Percentiles rank a stretch among this genome's conserved stretches.
Evolutionary conservation across 2,797 vertebrate species (phyloP).

Genomic region (Acestrorhynchus altus): DNA sequence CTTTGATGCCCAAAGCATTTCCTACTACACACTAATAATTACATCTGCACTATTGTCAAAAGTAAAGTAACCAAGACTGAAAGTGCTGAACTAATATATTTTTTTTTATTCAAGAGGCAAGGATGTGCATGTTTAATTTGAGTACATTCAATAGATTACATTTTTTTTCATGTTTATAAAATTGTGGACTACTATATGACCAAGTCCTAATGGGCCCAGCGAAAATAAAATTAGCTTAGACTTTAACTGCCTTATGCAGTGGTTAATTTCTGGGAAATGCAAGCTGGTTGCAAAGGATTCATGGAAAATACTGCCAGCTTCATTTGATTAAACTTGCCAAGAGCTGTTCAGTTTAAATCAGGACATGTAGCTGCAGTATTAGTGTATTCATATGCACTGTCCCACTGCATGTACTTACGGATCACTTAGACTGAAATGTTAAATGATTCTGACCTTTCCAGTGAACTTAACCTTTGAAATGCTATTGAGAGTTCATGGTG

Average conservation of each 20-base stretch:
- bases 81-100: too few relatives aligned
- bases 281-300: slow-evolving; percentile 20
- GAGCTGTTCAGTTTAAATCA: slow-evolving; percentile 5
- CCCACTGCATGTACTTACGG: slow-evolving; percentile 60
- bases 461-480: slow-evolving; percentile 78
- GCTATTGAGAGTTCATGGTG: slow-evolving; percentile 68
- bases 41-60: too few relatives aligned
- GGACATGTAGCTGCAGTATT: slow-evolving; percentile 2
- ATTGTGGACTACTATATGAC: background rate
- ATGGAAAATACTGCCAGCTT: background rate
- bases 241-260: background rate
- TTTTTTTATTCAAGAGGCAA: background rate
- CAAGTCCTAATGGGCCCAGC: background rate
- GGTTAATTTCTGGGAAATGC: background rate
- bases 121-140: background rate
- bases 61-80: too few relatives aligned
- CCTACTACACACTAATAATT: too few relatives aligned
- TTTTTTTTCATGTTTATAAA: background rate
- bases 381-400: slow-evolving; percentile 52
- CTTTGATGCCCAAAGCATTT: too few relatives aligned
- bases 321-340: slow-evolving; percentile 30
- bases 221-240: background rate
- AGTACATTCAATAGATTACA: background rate
- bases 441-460: slow-evolving; percentile 77
- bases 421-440: slow-evolving; percentile 68